Percentiles rank a stretch among this genome's conserved stretches.
These are phyloP conservation scores for Asbolus verrucosus DNA, from an alignment of 1,140 invertebrate genomes.

Conservation along the genomic window DNA sequence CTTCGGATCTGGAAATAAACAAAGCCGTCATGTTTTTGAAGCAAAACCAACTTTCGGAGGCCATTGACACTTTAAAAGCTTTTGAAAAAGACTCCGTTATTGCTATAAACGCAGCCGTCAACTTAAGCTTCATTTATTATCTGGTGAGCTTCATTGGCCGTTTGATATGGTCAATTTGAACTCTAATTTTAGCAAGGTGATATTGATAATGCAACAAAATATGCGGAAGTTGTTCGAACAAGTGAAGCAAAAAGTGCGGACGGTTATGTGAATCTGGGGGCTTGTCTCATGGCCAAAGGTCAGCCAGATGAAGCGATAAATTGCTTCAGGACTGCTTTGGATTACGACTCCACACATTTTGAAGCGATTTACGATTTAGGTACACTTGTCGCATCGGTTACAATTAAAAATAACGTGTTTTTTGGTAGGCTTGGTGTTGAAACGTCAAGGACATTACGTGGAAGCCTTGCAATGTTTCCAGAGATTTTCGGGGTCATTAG, in stretches of 20 bases:
- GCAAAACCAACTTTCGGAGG: constrained; percentile 84
- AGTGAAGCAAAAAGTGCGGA: constrained; percentile 68
- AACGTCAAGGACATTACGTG: constrained; percentile 77
- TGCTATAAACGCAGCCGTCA: constrained; percentile 88
- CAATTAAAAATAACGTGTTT: constrained; percentile 1
- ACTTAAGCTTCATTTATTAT: constrained; percentile 91
- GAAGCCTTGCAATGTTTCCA: constrained; percentile 85
- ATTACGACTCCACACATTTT: constrained; percentile 85
- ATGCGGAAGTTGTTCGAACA: constrained; percentile 80
- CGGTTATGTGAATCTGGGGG: constrained; percentile 90
- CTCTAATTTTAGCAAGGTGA: constrained; percentile 79
- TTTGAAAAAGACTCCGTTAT: constrained; percentile 91
- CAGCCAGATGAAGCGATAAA: constrained; percentile 82
- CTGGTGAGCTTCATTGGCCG: constrained; percentile 73
- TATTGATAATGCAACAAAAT: constrained; percentile 85
- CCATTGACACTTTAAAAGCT: constrained; percentile 88
- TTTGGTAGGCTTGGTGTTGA: constrained; percentile 76
- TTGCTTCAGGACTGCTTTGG: constrained; percentile 82
- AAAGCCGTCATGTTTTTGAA: constrained; percentile 92
- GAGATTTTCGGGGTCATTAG: constrained; percentile 71
- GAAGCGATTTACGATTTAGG: constrained; percentile 94
- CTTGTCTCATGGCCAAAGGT: constrained; percentile 79
- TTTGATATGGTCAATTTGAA: constrained; percentile 21
- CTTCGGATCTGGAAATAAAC: constrained; percentile 93
- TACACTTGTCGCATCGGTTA: constrained; percentile 57